Conservation (phyloP, 2,888 invertebrate species). For the Camponotus fellah region DNA sequence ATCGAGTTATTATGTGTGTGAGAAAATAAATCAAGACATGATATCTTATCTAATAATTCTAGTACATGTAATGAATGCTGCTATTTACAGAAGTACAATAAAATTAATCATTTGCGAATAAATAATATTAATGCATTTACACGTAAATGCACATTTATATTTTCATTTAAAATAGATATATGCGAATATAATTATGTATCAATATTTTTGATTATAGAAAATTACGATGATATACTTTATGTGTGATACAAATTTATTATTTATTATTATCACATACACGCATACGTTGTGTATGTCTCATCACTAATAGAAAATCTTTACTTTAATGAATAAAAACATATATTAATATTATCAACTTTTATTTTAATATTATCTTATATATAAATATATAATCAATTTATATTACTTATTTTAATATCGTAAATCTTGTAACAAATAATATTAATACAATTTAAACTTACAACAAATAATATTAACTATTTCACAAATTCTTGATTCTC, state of each 20-base stretch:
- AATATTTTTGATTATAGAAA: not conserved
- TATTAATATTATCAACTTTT: too few relatives aligned
- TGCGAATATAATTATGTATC: not conserved
- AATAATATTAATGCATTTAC: constrained; percentile 15
- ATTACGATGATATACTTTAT: constrained; percentile 2
- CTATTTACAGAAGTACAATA: not conserved
- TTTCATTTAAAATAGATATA: not conserved
- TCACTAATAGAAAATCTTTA: too few relatives aligned
- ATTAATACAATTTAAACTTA: too few relatives aligned
- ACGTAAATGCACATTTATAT: not conserved
- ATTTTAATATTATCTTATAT: too few relatives aligned
- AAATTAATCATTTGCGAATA: not conserved
- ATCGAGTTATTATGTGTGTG: not conserved
- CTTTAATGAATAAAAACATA: too few relatives aligned
- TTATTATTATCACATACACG: constrained; percentile 1
- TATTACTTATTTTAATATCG: too few relatives aligned
- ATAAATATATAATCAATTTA: too few relatives aligned
- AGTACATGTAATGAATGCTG: not conserved
- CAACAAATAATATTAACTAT: too few relatives aligned
- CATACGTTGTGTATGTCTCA: too few relatives aligned
- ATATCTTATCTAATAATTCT: not conserved
- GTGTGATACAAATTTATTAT: not conserved
- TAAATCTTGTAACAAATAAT: too few relatives aligned
- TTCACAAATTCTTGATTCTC: too few relatives aligned
- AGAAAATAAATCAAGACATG: not conserved